A percentile compares a stretch with the other conserved stretches of the same genome.
phyloP scores from a whole-genome alignment of 2,797 vertebrate species.

The Smutsia gigantea region DNA sequence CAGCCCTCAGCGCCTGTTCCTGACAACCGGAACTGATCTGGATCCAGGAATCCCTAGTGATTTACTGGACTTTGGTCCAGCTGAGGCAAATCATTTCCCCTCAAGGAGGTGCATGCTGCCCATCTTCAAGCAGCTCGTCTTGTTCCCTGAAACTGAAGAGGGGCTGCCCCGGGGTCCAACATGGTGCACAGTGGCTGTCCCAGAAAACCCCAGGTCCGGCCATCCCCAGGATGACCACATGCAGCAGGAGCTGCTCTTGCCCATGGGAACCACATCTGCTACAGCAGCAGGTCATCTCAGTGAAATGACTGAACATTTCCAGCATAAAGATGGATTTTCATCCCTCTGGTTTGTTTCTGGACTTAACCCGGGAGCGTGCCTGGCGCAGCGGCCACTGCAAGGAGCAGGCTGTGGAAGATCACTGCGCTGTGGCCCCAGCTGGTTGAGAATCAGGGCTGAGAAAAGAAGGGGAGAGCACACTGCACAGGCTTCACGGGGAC shows the following conservation, averaged over 20 bases:
- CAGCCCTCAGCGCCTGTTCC: neutral
- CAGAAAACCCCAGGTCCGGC: neutral
- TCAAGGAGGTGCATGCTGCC: neutral
- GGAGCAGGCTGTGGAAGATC: accelerated
- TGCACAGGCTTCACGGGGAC: neutral
- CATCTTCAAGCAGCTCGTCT: neutral
- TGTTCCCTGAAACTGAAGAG: neutral
- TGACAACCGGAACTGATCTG: neutral
- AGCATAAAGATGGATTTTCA: neutral
- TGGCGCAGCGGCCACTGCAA: neutral
- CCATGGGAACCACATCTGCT: neutral
- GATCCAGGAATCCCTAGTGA: neutral
- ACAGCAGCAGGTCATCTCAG: neutral
- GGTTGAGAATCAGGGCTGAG: neutral
- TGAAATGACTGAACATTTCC: neutral
- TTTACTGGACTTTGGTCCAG: neutral
- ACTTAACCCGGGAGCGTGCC: neutral
- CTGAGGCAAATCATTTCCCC: neutral
- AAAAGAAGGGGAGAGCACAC: neutral
- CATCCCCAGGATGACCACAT: neutral
- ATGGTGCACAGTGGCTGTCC: neutral
- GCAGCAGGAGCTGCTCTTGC: accelerated
- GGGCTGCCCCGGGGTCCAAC: neutral
- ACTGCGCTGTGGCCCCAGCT: neutral
- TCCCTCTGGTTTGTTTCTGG: neutral